phyloP scores from a whole-genome alignment of 2,888 invertebrate species.

The Cylloceria caligata region DNA sequence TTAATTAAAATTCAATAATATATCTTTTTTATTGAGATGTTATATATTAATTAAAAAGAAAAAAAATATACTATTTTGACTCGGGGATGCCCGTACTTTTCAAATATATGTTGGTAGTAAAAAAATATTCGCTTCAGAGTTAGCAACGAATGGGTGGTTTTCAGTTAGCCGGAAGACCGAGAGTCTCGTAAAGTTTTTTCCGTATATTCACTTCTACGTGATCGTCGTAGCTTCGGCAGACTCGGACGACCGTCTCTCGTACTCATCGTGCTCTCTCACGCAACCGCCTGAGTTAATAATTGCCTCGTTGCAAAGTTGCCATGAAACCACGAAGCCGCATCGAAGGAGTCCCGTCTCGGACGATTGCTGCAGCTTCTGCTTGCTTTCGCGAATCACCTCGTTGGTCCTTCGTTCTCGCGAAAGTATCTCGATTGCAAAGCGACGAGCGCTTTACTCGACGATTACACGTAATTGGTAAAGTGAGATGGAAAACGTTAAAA shows the following conservation, averaged over 20 bases:
- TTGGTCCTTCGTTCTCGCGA: conserved; percentile 38
- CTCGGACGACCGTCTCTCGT: conserved; percentile 10
- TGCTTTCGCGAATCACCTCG: conserved; percentile 31
- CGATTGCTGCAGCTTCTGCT: conserved; percentile 30
- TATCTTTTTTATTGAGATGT: too few species aligned
- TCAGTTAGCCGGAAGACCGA: conserved; percentile 14
- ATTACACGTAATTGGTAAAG: conserved; percentile 47
- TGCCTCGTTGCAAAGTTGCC: conserved; percentile 59
- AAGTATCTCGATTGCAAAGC: conserved; percentile 45
- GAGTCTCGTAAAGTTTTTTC: conserved; percentile 39
- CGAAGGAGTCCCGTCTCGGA: conserved; percentile 34
- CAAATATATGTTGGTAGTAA: neutral
- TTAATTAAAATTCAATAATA: too few species aligned
- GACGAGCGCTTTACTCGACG: conserved; percentile 10
- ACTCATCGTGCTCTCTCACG: conserved; percentile 6
- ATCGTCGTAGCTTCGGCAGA: conserved; percentile 20
- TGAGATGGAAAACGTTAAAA: conserved; percentile 27
- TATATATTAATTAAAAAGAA: neutral
- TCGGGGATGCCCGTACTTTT: neutral
- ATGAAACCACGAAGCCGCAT: conserved; percentile 54
- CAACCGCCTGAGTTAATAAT: conserved; percentile 61
- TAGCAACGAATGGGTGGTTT: conserved; percentile 14
- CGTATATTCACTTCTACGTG: conserved; percentile 14
- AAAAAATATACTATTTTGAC: neutral
- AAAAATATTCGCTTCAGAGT: conserved; percentile 25